Base-by-base conservation (phyloP, 2,113 vertebrate species). In the Haplochromis vanheusdeni region DNA sequence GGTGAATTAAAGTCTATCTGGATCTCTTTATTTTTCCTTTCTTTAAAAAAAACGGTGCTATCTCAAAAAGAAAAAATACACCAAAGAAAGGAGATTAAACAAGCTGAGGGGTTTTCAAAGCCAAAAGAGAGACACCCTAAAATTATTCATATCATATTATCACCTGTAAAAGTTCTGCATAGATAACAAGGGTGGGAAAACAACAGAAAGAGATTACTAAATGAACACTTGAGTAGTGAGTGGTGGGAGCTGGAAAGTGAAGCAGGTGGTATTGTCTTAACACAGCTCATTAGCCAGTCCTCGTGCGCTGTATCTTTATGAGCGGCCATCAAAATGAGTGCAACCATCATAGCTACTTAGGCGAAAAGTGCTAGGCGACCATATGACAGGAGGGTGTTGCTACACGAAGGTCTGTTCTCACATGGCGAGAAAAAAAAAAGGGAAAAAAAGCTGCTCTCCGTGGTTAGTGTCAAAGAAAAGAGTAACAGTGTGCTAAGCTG, bases 201-300 rank as follows among this genome's bases (percentile, higher is more conserved):
- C 86, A 90, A 90, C 87, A 90, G 51, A 84, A 83, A 84, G 12
- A 26, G 79, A 55, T 91, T 75, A 88, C 45, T 77, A 89, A 91
- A 92, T 94, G 86, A 91, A 83, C 89, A 89, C 89, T 93, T 14
- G 86, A 95, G 89, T 33, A 79, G 82, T 17, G 85, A 90, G 87
- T 82, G 82, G 86, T 51, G 79, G 80, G 79, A 82, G 84, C 86
- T 45, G 87, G 60, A 89, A 86, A 83, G 87, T 58, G 90, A 93
- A 89, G 89, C 93, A 94, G 93, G 92, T 94, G 93, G 93, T 83
- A 82, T 93, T 91, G 90, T 93, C 86, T 91, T 86, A 90, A 92
- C 89, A 82, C 56, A 88, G 88, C 89, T 91, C 91, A 93, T 95
- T 93, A 92, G 90, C 87, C 81, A 83, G 73, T 90, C 90, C 89